Evolutionary conservation across 1,140 invertebrate species (phyloP).

Genomic region (Aradophagus sp.): DNA sequence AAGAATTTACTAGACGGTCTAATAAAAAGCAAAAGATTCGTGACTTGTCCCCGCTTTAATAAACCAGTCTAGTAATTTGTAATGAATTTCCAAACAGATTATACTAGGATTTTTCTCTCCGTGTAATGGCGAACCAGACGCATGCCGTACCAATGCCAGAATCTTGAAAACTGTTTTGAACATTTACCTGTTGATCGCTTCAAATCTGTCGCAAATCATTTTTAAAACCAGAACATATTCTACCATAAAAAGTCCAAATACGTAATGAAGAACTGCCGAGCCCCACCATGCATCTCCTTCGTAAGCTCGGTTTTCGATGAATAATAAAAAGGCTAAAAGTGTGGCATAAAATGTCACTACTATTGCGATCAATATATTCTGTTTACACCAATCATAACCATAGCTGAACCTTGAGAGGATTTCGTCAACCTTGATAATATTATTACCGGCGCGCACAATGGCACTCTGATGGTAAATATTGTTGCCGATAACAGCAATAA

Average conservation of each 20-base stretch:
- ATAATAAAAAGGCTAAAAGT: constrained; percentile 17
- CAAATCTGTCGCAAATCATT: constrained; percentile 15
- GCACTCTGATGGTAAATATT: constrained; percentile 18
- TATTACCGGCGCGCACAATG: constrained; percentile 9
- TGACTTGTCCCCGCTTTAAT: too few species aligned
- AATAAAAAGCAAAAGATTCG: too few species aligned
- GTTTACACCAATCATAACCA: background rate
- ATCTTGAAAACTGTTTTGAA: too few species aligned
- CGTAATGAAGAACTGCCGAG: constrained; percentile 17
- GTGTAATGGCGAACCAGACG: too few species aligned
- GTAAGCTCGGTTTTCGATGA: constrained; percentile 23
- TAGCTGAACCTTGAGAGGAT: constrained; percentile 1
- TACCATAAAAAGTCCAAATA: constrained; percentile 33
- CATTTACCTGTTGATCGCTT: constrained; percentile 9
- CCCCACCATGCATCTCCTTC: constrained; percentile 25
- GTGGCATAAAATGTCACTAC: background rate
- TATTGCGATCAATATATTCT: background rate
- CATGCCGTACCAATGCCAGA: too few species aligned
- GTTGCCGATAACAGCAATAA: background rate
- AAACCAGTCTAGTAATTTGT: too few species aligned
- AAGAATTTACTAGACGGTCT: too few species aligned
- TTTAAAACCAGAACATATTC: constrained; percentile 23
- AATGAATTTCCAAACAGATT: too few species aligned
- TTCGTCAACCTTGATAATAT: constrained; percentile 14
- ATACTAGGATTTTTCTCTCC: too few species aligned